phyloP scores from a whole-genome alignment of 1,140 invertebrate species.

The Heliconius hermathena region DNA sequence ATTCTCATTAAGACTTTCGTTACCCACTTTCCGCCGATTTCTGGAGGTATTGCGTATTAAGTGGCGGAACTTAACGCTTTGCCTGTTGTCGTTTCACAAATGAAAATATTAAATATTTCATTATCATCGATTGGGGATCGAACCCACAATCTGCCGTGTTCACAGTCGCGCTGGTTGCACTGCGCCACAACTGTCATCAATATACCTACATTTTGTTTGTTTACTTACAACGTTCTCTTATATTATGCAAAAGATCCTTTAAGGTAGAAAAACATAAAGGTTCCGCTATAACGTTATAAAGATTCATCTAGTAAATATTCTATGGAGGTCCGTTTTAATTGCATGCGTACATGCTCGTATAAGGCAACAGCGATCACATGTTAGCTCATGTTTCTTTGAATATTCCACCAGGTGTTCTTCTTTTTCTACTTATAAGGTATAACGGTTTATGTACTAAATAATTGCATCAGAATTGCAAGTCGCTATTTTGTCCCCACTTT shows the following conservation, averaged over 20 bases:
- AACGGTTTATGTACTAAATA: neutral
- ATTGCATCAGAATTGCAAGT: neutral
- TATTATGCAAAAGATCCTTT: neutral
- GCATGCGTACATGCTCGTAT: neutral
- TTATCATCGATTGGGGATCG: too few relatives aligned
- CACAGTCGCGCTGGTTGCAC: too few relatives aligned
- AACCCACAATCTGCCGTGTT: too few relatives aligned
- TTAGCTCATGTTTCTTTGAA: neutral
- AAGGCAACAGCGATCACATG: neutral
- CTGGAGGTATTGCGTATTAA: too few relatives aligned
- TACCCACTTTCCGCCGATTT: too few relatives aligned
- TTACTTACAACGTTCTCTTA: neutral
- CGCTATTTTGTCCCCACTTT: too few relatives aligned
- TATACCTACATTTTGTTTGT: too few relatives aligned
- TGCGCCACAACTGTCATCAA: too few relatives aligned
- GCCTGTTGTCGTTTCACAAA: too few relatives aligned
- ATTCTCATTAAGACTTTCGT: too few relatives aligned
- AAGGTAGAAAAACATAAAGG: neutral
- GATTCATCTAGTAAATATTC: neutral
- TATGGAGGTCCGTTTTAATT: neutral
- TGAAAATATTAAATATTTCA: too few relatives aligned
- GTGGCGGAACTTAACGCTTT: too few relatives aligned
- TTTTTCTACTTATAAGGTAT: neutral
- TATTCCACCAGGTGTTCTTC: slow-evolving; percentile 7
- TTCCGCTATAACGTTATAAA: neutral